Base-by-base conservation (phyloP, 2,113 vertebrate genomes). In the Callipepla squamata region DNA sequence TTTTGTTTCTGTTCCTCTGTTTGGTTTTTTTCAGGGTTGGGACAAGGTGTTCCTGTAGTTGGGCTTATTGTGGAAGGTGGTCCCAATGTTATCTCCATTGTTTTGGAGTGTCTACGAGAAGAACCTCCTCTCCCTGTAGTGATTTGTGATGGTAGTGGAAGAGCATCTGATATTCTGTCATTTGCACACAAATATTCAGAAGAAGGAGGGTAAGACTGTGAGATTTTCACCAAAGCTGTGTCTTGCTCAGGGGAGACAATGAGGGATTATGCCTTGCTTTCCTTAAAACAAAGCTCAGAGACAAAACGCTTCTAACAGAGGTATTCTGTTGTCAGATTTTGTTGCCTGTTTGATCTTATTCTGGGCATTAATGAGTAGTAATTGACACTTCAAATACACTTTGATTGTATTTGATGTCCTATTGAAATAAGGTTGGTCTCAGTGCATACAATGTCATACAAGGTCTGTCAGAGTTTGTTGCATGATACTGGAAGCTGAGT, bases 161-260 rank as follows among this genome's bases (percentile, higher is more conserved):
- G 99, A 8, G 99, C 99, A 4, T 99, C 99, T 0, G 99, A 99
- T 94, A 99, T 99, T 25, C 97, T 99, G 82, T 99, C 99, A 4
- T 99, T 99, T 42, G 99, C 99, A 11, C 99, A 99, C 97, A 99
- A 99, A 91, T 98, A 99, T 93, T 99, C 98, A 20, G 98, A 99
- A 89, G 98, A 99, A 50, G 98, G 98, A 96, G 98, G 99, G 99
- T 99, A 97, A 98, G 98, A 45, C 18, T 67, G 26, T 7, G 5
- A 72, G 18, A 63, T 47, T 20, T 44, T 80, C 55, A 32, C 51
- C 32, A 50, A 57, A 79, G 25, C 32, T 73, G 6, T 44, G 38
- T 51, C 47, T 58, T 66, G 34, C 38, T 61, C 1, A 34, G 1
- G 16, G 30, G 50, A 36, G 11, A 34, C n/a, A 18, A 4, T 50